These are phyloP conservation scores for Hippocampus comes DNA, from an alignment of 2,113 vertebrate species.

Conservation along the genomic window DNA sequence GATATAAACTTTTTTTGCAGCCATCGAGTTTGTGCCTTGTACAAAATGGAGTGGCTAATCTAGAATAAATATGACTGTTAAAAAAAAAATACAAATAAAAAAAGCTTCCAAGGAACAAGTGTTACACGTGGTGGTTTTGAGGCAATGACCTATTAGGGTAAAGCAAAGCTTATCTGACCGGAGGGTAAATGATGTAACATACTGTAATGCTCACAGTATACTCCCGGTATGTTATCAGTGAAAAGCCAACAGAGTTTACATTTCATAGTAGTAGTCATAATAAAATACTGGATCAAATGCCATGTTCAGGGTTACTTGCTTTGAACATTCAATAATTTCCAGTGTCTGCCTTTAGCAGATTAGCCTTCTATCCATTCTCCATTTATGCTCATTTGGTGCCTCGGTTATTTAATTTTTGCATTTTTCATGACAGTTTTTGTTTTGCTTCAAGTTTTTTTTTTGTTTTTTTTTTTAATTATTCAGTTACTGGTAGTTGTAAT, in stretches of 20 bases:
- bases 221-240: background rate
- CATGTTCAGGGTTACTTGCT: background rate
- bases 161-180: background rate
- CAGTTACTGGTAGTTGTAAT: too few species aligned
- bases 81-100: background rate
- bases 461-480: too few species aligned
- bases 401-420: too few species aligned
- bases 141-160: conserved; percentile 1
- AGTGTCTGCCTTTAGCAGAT: background rate
- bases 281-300: background rate
- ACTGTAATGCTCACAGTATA: background rate
- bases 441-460: too few species aligned
- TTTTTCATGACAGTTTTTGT: too few species aligned
- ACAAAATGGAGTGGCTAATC: background rate
- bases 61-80: background rate
- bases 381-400: background rate
- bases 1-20: conserved; percentile 1
- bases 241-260: background rate
- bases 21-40: background rate
- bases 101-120: background rate
- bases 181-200: background rate
- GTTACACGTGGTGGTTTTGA: background rate
- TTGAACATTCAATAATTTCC: background rate
- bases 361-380: background rate
- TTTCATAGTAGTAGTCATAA: background rate